Percentiles rank a stretch among this genome's conserved stretches.
Evolutionary conservation across 2,113 vertebrate genomes (phyloP).

Genomic region (Plectropomus leopardus): DNA sequence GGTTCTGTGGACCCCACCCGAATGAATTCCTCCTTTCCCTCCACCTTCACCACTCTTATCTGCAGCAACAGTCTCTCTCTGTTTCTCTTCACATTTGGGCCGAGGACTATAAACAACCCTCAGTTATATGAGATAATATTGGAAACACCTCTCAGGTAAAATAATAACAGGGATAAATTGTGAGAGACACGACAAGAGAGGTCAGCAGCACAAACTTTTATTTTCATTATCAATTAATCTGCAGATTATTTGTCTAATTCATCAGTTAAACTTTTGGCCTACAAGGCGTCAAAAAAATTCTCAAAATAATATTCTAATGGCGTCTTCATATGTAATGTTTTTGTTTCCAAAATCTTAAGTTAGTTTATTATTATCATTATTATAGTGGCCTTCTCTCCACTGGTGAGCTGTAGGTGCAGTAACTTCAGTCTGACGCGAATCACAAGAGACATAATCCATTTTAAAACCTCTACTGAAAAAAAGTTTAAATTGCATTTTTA

Average conservation of each 20-base stretch:
- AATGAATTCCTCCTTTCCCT: constrained; percentile 65
- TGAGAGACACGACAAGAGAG: background rate
- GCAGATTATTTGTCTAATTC: background rate
- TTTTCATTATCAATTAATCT: too few species aligned
- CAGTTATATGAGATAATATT: background rate
- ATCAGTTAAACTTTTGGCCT: too few species aligned
- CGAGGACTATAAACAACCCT: background rate
- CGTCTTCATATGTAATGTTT: background rate
- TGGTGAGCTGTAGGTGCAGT: too few species aligned
- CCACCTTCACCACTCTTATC: background rate
- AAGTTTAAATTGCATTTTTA: too few species aligned
- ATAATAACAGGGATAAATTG: too few species aligned
- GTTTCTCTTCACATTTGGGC: background rate
- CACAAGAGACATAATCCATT: too few species aligned
- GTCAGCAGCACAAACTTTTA: too few species aligned
- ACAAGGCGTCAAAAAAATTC: background rate
- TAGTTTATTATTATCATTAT: too few species aligned
- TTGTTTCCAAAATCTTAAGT: background rate
- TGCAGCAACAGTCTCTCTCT: background rate
- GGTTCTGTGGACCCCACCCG: constrained; percentile 72
- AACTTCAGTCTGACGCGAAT: too few species aligned
- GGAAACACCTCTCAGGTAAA: background rate
- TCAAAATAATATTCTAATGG: too few species aligned
- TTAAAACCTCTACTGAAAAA: too few species aligned
- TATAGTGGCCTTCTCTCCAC: too few species aligned